Base-by-base conservation (phyloP, 1,140 invertebrate genomes). In the Lutraria rhynchaena region DNA sequence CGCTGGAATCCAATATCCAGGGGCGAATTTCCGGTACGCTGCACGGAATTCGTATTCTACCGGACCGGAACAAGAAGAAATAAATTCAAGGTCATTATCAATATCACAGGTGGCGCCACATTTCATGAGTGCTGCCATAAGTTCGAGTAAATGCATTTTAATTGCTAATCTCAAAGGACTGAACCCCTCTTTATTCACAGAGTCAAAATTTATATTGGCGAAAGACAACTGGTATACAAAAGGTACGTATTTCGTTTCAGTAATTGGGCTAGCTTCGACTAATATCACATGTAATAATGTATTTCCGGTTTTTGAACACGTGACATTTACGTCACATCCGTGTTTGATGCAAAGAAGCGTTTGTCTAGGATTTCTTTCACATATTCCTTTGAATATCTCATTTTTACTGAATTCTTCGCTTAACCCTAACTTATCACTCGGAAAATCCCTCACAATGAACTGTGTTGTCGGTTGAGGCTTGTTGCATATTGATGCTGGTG, bases 201-300 rank as follows among this genome's bases (percentile, higher is more conserved):
- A 41, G 46, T 91, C 85, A 19, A 91, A 53, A 63, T 89, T 82
- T 33, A 87, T 67, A 33, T 88, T 87, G n/a, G 88, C 87, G 75
- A 91, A 91, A 19, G 89, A 91, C 13, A 92, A 74, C 29, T 87
- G 83, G 81, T 91, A 91, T 3, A 91, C 83, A 76, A 91, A 86
- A n/a, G 90, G 90, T 22, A 90, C 87, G 77, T 65, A 88, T 74
- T 85, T 81, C 3, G 67, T 57, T 74, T 90, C 87, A 0, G 76
- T 81, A 19, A 85, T 84, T 44, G 83, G 78, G 11, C 49, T 57
- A 3, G 87, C 87, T 49, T 69, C 78, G 0, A 29, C 78, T n/a
- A 86, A 75, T 33, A 90, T 65, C 19, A 90, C 37, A 61, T 91
- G 90, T 5, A 90, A 46, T 60, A 87, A 87, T 1, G 86, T 84